Percentiles rank a stretch among this genome's conserved stretches.
Conservation (phyloP, 2,113 vertebrate species). For the Megaptera novaeangliae region DNA sequence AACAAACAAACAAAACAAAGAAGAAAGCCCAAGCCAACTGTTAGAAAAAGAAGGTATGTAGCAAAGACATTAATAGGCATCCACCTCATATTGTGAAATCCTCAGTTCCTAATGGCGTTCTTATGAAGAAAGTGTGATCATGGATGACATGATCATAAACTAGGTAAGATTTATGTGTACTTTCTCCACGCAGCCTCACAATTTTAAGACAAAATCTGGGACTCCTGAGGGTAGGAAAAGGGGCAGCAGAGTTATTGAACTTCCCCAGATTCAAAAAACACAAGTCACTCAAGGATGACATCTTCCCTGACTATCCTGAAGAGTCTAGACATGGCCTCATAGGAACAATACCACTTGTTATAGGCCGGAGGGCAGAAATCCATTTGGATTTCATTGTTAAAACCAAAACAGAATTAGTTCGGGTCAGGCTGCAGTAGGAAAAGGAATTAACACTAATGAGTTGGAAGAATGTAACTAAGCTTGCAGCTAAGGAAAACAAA, state of each 20-base stretch:
- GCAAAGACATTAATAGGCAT: not conserved
- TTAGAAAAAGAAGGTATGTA: not conserved
- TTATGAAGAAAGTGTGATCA: not conserved
- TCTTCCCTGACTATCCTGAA: not conserved
- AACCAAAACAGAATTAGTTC: not conserved
- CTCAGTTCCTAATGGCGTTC: not conserved
- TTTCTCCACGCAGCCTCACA: not conserved
- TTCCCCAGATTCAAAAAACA: not conserved
- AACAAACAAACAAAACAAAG: not conserved
- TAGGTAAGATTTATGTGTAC: not conserved
- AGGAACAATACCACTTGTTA: not conserved
- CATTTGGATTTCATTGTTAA: slow-evolving; percentile 32
- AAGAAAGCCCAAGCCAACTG: not conserved
- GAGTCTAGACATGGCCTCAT: slow-evolving; percentile 2
- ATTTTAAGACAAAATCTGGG: slow-evolving; percentile 27
- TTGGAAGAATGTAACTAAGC: not conserved
- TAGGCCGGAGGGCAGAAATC: not conserved
- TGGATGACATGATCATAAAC: not conserved
- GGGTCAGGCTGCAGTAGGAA: slow-evolving; percentile 11
- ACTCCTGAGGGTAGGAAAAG: not conserved
- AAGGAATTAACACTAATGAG: slow-evolving; percentile 22
- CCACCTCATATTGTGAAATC: not conserved
- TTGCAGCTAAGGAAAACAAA: slow-evolving; percentile 41
- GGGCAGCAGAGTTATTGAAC: not conserved
- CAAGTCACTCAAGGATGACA: not conserved